Conservation (phyloP, 2,888 invertebrate species). For the Folsomia manolachei region DNA sequence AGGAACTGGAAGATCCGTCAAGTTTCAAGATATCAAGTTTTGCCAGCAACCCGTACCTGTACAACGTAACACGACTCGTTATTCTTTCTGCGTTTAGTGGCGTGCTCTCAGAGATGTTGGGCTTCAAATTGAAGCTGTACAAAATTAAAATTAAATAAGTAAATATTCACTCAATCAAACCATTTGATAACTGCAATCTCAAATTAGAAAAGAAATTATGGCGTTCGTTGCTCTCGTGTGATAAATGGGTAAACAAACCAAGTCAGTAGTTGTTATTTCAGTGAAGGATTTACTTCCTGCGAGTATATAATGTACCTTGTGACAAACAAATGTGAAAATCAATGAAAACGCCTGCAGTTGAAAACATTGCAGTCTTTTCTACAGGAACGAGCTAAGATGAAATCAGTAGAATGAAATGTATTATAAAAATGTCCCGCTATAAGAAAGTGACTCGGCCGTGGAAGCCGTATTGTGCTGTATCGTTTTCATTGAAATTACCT, state of each 20-base stretch:
- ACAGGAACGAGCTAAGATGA: no score
- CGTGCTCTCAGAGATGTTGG: constrained; percentile 91
- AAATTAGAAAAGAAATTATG: background rate
- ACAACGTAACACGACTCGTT: constrained; percentile 92
- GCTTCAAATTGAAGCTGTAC: constrained; percentile 93
- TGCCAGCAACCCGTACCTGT: constrained; percentile 91
- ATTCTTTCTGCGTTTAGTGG: constrained; percentile 92
- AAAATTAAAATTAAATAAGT: constrained; percentile 87
- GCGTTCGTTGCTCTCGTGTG: no score
- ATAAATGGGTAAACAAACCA: background rate
- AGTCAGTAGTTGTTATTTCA: background rate
- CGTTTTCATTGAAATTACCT: no score
- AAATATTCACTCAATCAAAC: background rate
- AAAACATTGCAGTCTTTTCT: no score
- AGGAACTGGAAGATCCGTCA: constrained; percentile 95
- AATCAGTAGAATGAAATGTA: no score
- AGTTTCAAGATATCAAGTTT: constrained; percentile 95
- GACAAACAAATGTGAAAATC: no score
- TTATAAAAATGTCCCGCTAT: no score
- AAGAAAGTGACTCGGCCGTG: no score
- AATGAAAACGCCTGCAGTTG: no score
- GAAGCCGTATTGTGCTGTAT: no score
- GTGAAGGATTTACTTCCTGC: no score
- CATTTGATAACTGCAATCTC: background rate
- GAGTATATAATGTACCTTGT: no score